These are phyloP conservation scores for Drosophila picticornis DNA, from an alignment of 2,888 invertebrate genomes.

Conservation along the genomic window DNA sequence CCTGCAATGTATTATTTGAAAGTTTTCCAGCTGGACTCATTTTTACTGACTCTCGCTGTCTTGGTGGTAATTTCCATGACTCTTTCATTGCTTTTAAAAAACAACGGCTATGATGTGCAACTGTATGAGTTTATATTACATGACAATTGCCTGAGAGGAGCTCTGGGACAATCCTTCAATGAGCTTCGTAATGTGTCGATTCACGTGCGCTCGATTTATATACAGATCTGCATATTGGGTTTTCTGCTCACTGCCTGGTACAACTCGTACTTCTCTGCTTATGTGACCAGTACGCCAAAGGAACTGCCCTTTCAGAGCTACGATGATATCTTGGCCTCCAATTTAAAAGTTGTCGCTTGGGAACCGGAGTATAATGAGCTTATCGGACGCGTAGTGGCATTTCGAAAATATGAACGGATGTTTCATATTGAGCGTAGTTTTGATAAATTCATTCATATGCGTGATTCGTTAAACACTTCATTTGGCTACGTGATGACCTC, in stretches of 20 bases:
- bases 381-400: conserved; percentile 30
- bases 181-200: conserved; percentile 67
- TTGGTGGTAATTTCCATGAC: conserved; percentile 66
- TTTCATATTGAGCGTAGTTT: conserved; percentile 66
- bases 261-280: conserved; percentile 80
- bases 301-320: conserved; percentile 55
- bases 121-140: conserved; percentile 70
- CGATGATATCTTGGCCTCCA: conserved; percentile 73
- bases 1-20: conserved; percentile 68
- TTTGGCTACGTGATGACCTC: conserved; percentile 73
- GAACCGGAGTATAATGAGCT: conserved; percentile 66
- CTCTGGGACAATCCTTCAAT: conserved; percentile 76
- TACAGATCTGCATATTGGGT: conserved; percentile 79
- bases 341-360: conserved; percentile 64
- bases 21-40: conserved; percentile 70
- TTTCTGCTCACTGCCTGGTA: conserved; percentile 80
- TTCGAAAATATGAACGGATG: conserved; percentile 66
- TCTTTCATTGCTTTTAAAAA: conserved; percentile 59
- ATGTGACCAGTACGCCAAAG: conserved; percentile 78
- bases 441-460: conserved; percentile 52
- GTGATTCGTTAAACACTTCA: conserved; percentile 71
- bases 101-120: conserved; percentile 58
- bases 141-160: conserved; percentile 78
- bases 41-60: conserved; percentile 55
- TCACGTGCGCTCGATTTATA: conserved; percentile 71